Conservation (phyloP, 64 coral and sea anemone species). For the Platygyra sinensis region DNA sequence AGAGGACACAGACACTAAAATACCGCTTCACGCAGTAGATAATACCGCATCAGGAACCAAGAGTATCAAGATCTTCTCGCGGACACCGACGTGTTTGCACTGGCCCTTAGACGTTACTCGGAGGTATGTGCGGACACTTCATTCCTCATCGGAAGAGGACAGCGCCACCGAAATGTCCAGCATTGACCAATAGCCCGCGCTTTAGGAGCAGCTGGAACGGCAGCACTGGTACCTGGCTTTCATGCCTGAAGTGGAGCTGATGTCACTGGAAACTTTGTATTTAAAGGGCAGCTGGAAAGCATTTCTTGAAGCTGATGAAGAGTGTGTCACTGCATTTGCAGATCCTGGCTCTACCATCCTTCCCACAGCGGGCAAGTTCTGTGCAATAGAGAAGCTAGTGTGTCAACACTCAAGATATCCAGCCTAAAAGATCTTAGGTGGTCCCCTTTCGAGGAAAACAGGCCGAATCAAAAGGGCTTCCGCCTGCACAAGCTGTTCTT, state of each 20-base stretch:
- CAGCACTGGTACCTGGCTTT: slow-evolving; percentile 42
- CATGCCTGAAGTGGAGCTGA: slow-evolving; percentile 43
- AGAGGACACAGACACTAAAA: slow-evolving; percentile 51
- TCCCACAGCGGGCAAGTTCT: too few species aligned
- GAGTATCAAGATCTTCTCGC: slow-evolving; percentile 42
- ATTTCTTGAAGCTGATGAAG: slow-evolving; percentile 46
- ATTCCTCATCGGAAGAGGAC: background rate
- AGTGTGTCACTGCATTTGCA: slow-evolving; percentile 41
- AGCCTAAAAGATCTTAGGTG: too few species aligned
- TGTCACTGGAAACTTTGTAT: slow-evolving; percentile 40
- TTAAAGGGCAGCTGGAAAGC: slow-evolving; percentile 54
- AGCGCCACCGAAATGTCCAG: slow-evolving; percentile 25
- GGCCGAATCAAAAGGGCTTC: too few species aligned
- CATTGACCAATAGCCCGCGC: background rate
- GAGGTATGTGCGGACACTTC: slow-evolving; percentile 12
- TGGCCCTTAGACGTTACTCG: slow-evolving; percentile 25
- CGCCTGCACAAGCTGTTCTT: too few species aligned
- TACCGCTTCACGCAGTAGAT: slow-evolving; percentile 49
- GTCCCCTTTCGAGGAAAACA: too few species aligned
- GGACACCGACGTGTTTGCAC: slow-evolving; percentile 55
- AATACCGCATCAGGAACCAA: slow-evolving; percentile 32
- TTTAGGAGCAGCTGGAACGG: slow-evolving; percentile 32
- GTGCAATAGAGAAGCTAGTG: too few species aligned
- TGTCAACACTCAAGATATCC: too few species aligned
- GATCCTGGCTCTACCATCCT: background rate